phyloP scores from a whole-genome alignment of 2,797 vertebrate genomes.

The Euphonia xanthogaster region DNA sequence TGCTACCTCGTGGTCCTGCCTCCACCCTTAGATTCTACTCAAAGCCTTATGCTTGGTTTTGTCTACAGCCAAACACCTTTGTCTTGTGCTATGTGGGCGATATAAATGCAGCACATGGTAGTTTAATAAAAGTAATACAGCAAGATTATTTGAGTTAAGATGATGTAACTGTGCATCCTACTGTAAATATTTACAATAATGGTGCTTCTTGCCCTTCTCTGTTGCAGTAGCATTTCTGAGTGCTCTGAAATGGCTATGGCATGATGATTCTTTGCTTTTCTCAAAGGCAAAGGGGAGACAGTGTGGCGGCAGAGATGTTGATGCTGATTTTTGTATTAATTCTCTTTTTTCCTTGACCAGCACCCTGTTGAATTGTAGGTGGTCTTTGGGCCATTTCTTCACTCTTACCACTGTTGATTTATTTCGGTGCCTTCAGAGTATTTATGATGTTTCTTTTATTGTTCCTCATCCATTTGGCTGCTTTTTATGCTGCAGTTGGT shows the following conservation, averaged over 20 bases:
- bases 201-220: neutral
- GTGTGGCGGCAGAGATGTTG: neutral
- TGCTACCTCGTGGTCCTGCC: neutral
- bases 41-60: neutral
- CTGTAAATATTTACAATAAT: neutral
- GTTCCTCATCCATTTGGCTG: conserved; percentile 18
- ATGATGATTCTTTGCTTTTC: neutral
- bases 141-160: neutral
- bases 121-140: neutral
- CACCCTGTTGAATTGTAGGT: neutral
- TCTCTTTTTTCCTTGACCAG: neutral
- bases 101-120: neutral
- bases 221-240: neutral
- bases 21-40: neutral
- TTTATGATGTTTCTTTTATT: conserved; percentile 43
- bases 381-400: neutral
- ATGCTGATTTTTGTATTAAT: neutral
- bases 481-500: conserved; percentile 14
- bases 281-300: neutral
- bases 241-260: neutral
- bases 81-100: neutral
- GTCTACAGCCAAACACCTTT: neutral
- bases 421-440: conserved; percentile 17
- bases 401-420: conserved; percentile 5
- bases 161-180: neutral